Percentiles rank a stretch among this genome's conserved stretches.
phyloP scores from a whole-genome alignment of 35 echinoderm and acorn worm genomes.

The Holothuria glaberrima region DNA sequence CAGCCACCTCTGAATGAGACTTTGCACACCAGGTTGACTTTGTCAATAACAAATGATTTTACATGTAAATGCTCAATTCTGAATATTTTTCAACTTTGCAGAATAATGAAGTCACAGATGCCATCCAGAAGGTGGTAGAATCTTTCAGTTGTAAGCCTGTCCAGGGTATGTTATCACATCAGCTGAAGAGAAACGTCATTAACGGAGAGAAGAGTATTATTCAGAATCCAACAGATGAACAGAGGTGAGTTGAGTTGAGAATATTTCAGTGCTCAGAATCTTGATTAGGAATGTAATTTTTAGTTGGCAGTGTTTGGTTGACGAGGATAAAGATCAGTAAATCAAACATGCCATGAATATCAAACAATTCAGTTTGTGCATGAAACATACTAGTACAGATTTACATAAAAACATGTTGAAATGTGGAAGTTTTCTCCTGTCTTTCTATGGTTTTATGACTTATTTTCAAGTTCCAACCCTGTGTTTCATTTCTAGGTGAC shows the following conservation, averaged over 20 bases:
- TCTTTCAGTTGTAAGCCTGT: conserved; percentile 81
- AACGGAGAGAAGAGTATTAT: conserved; percentile 97
- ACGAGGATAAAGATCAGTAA: too few species aligned
- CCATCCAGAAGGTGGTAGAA: conserved; percentile 75
- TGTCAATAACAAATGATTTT: neutral
- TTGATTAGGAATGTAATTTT: neutral
- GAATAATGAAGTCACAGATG: conserved; percentile 88
- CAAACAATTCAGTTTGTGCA: too few species aligned
- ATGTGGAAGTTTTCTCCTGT: too few species aligned
- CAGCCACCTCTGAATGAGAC: too few species aligned
- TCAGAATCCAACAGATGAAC: conserved; percentile 92
- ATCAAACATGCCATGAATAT: too few species aligned
- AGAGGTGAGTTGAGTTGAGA: conserved; percentile 55
- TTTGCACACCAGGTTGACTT: neutral
- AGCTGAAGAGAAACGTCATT: conserved; percentile 88
- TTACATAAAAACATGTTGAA: too few species aligned
- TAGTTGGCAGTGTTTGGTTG: too few species aligned
- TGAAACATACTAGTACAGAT: too few species aligned
- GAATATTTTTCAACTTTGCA: conserved; percentile 2
- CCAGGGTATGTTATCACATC: conserved; percentile 94
- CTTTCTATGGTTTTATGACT: too few species aligned
- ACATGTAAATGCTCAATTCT: neutral
- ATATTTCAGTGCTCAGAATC: neutral
- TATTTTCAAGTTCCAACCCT: too few species aligned
- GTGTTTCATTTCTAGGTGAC: too few species aligned